Evolutionary conservation across 2,888 invertebrate species (phyloP), one percentile per base, ranked within the genome.

Genomic region (Ormyrus nitidulus): DNA sequence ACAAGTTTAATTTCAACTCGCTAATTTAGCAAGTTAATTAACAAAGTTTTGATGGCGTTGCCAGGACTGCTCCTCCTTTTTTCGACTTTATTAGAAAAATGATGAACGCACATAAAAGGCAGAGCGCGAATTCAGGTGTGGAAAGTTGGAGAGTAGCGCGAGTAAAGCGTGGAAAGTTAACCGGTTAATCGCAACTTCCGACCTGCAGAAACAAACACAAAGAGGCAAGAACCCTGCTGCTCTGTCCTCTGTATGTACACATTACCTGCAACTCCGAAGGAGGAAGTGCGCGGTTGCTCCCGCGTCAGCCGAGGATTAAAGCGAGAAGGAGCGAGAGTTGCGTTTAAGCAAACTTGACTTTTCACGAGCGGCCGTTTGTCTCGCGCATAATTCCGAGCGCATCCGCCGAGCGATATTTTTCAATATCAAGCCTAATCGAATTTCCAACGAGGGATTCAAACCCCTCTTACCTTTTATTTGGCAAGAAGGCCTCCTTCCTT

Each of bases 341-440:
- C 85, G 34, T 86, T 84, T 82, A 85, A 85, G 84, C 82, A 86
- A 86, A 87, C 82, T 86, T 86, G 84, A 86, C 83, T 86, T 87
- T 85, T 87, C 86, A 86, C 83, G 86, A 84, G 80, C 84, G 83
- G 80, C 83, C 85, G 87, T 88, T 87, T 87, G 85, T 86, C 86
- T 84, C 84, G 84, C 83, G 85, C 85, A 85, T 86, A 87, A 87
- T 88, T 87, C 83, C 84, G 83, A 85, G 85, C 86, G 86, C 84
- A 86, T 87, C 80, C 82, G 79, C 83, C 79, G 11, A 80, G 72
- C 80, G 82, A 83, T 86, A 85, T 85, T 86, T 86, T 83, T 83
- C 80, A 62, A 4, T 34, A 34, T 34, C 34, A 34, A 34, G 34
- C 2, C 19, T 19, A 19, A 19, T 19, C 19, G 19, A 19, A 19